These are phyloP conservation scores for Drosophila merina DNA, from an alignment of 2,888 invertebrate genomes.

Conservation along the genomic window DNA sequence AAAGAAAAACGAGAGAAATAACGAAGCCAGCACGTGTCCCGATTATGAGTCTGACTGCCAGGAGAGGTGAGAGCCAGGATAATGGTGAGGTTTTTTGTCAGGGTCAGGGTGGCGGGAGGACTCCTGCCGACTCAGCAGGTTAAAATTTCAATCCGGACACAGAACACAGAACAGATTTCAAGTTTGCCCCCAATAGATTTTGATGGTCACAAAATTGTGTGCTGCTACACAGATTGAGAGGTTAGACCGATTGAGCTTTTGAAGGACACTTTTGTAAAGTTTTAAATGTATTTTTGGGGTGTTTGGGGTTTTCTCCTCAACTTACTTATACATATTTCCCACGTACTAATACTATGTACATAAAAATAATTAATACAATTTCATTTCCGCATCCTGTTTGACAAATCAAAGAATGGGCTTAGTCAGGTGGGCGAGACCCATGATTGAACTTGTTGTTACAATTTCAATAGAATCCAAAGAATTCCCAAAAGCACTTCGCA, in stretches of 20 bases:
- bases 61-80: constrained; percentile 60
- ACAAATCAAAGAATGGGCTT: constrained; percentile 7
- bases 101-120: not conserved
- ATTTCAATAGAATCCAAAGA: constrained; percentile 8
- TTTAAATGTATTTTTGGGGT: not conserved
- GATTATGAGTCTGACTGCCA: constrained; percentile 58
- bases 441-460: constrained; percentile 30
- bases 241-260: constrained; percentile 6
- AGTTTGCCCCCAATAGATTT: constrained; percentile 41
- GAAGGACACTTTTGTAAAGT: not conserved
- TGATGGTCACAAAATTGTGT: constrained; percentile 22
- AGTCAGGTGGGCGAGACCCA: constrained; percentile 17
- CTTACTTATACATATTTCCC: not conserved
- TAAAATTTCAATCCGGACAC: constrained; percentile 30
- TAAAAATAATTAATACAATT: constrained; percentile 3
- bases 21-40: constrained; percentile 73
- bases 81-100: constrained; percentile 14
- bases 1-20: constrained; percentile 59
- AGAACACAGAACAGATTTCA: constrained; percentile 24
- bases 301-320: not conserved
- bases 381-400: not conserved
- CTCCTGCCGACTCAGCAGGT: constrained; percentile 3
- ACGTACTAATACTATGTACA: not conserved
- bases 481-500: constrained; percentile 37
- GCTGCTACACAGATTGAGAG: constrained; percentile 7